Base-by-base conservation (phyloP, 2,888 invertebrate genomes). In the Netelia inedita region DNA sequence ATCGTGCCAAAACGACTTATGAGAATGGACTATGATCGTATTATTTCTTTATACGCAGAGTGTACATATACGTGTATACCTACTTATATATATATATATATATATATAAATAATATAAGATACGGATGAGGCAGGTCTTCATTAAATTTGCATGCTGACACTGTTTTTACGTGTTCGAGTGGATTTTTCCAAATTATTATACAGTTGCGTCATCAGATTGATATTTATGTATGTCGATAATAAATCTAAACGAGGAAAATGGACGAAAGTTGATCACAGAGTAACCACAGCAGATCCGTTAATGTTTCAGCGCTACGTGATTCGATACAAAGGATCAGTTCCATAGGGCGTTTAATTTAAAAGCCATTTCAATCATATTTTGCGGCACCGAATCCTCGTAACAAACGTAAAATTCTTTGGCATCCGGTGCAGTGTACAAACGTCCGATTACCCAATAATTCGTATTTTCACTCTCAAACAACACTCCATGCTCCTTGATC, bases 311-410 rank as follows among this genome's bases (percentile, higher is more conserved):
- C 3, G 3, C 28, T 28, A 28, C 2, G 28, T 28, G 28, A 5
- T 28, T 28, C 5, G 28, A 5, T 35, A 35, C 35, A 6, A 35
- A 35, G 35, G 6, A 35, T 79, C 89, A 92, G 69, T 90, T 90
- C 79, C 92, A 90, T 78, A 94, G 93, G 94, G 95, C 75, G 94
- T 96, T 94, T 2, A 97, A 94, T 88, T 97, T 95, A 93, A 97
- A 98, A 6, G 98, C 98, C 90, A 98, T 95, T 95, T 98, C 98
- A 0, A 98, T 96, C 88, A 98, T 94, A 94, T 98, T 98, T 94
- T 98, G 98, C 0, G 98, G 97, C 14, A 97, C 95, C 35, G 96
- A 96, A 86, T 98, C 98, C 88, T 97, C 96, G 93, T 98, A 98
- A 93, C 98, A 98, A 59, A 98, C 95, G 91, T 97, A 98, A 11